These are phyloP conservation scores for Fistularia commersonii DNA, from an alignment of 2,797 vertebrate genomes.

Conservation along the genomic window DNA sequence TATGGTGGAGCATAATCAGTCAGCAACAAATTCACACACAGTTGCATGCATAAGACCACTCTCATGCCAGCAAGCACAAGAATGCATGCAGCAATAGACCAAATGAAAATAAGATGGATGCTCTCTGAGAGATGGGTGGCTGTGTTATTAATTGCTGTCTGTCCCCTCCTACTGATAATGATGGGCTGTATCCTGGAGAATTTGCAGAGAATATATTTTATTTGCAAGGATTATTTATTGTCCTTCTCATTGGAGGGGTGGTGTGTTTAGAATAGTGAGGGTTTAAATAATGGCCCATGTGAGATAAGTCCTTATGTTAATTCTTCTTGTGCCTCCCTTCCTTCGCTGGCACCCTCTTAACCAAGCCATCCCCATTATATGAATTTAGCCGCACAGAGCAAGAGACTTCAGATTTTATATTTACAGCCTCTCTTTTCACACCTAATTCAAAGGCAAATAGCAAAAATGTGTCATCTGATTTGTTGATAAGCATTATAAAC, in stretches of 20 bases:
- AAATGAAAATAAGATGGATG: constrained; percentile 82
- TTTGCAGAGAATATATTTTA: constrained; percentile 89
- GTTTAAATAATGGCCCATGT: constrained; percentile 85
- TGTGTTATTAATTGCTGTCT: constrained; percentile 86
- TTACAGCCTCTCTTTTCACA: constrained; percentile 37
- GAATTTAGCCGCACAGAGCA: constrained; percentile 57
- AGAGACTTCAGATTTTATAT: constrained; percentile 57
- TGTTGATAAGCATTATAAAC: constrained; percentile 36
- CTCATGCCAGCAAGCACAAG: constrained; percentile 25
- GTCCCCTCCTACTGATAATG: constrained; percentile 87
- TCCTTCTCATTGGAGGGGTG: constrained; percentile 80
- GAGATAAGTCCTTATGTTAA: constrained; percentile 91
- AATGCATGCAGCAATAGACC: constrained; percentile 63
- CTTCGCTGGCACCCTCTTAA: constrained; percentile 76
- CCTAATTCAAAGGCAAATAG: constrained; percentile 30
- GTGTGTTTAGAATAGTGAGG: constrained; percentile 84
- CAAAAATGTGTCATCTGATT: constrained; percentile 25
- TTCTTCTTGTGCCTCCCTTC: constrained; percentile 85
- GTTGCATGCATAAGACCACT: too few relatives aligned
- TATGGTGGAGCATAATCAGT: constrained; percentile 39
- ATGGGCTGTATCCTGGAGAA: constrained; percentile 86
- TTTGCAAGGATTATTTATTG: constrained; percentile 89
- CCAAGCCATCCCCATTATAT: constrained; percentile 79
- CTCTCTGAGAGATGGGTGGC: constrained; percentile 77
- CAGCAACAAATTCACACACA: constrained; percentile 33